Conservation (phyloP, 2,888 invertebrate species). For the Habrosyne pyritoides region DNA sequence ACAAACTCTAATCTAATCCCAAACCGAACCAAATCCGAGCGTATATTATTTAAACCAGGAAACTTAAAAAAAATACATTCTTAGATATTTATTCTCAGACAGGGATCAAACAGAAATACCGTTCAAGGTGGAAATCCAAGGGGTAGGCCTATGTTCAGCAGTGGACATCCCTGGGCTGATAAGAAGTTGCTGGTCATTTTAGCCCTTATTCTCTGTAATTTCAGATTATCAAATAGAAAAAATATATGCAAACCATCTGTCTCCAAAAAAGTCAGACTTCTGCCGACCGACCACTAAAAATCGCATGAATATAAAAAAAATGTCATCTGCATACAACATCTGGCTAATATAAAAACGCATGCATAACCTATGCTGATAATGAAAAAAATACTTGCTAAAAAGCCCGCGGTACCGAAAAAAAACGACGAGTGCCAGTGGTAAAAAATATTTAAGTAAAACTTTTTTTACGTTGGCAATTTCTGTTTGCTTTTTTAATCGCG, state of each 20-base stretch:
- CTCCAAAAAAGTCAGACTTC: constrained; percentile 63
- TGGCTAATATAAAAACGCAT: constrained; percentile 69
- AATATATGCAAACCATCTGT: constrained; percentile 73
- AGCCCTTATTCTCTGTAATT: neutral
- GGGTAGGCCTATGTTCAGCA: no score
- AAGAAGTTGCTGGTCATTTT: no score
- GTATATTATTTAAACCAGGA: no score
- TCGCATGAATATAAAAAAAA: constrained; percentile 70
- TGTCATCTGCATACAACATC: constrained; percentile 83
- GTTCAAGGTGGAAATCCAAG: no score
- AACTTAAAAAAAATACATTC: no score
- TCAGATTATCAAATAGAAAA: constrained; percentile 15
- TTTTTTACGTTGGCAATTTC: constrained; percentile 55
- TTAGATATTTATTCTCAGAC: no score
- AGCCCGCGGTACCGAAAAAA: constrained; percentile 54
- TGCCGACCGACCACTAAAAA: constrained; percentile 74
- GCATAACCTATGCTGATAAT: constrained; percentile 47
- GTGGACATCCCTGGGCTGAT: no score
- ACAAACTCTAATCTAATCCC: no score
- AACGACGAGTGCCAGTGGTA: constrained; percentile 24
- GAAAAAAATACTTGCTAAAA: constrained; percentile 72
- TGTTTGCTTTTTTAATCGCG: constrained; percentile 52
- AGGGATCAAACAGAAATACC: no score
- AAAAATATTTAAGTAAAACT: constrained; percentile 54
- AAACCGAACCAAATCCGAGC: no score